Evolutionary conservation across 2,888 invertebrate genomes (phyloP), one percentile per base, ranked within the genome.

Genomic region (Congeria kusceri): DNA sequence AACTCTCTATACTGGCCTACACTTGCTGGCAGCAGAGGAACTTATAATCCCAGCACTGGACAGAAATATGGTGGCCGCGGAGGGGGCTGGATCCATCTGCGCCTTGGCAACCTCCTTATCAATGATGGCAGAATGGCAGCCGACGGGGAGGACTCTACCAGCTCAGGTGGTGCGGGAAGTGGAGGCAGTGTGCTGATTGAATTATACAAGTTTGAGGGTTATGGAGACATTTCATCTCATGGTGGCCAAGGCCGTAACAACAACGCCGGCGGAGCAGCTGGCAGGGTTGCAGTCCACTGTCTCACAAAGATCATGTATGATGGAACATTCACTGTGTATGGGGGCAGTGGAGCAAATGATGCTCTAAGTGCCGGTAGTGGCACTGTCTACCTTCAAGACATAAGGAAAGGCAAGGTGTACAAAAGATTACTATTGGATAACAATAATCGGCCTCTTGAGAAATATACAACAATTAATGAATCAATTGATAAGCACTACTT

Each of bases 71-170:
- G 86, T 9, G 88, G 89, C 0, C 78, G 73, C 61, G 90, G 90
- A 7, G 90, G 89, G 27, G 90, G 90, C 9, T 83, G 77, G 65
- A 80, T 88, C 4, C 71, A 82, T 46, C 74, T 89, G 23, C 72
- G 72, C 18, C 73, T 88, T 39, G 90, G 88, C 3, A 77, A 75
- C 27, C 64, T 68, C 3, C 61, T 89, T 13, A 83, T 87, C 32
- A 86, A 87, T 73, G 90, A 90, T 74, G 90, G 90, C 0, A 84
- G 79, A 18, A 84, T 90, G 9, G 80, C 86, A n/a, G 89, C 85
- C 11, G 80, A 87, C 78, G 90, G 89, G 32, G 81, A 81, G 65
- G 49, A 27, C 47, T 77, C 80, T 39, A 29, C 28, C 7, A 13
- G 69, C 29, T 85, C 83, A 61, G 70, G 70, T 32, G 89, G 89